phyloP scores from a whole-genome alignment of 2,113 vertebrate genomes.

The Tyrannus savana region DNA sequence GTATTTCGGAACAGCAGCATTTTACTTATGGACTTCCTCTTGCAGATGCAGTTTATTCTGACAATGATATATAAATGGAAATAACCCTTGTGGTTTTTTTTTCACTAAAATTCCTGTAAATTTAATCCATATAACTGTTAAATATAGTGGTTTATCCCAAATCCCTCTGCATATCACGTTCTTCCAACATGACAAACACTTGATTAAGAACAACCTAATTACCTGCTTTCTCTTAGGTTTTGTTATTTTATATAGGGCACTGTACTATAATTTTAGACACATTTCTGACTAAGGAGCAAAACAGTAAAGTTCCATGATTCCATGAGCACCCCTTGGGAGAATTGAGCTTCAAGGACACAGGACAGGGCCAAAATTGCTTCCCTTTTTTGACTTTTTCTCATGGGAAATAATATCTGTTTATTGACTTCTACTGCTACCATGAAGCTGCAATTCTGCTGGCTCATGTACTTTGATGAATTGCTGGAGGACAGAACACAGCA shows the following conservation, averaged over 20 bases:
- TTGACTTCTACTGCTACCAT: not conserved
- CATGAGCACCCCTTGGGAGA: not conserved
- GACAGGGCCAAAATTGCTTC: not conserved
- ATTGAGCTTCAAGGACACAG: accelerated
- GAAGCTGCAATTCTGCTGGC: not conserved
- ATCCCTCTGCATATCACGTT: not conserved
- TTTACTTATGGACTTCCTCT: not conserved
- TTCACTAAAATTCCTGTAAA: not conserved
- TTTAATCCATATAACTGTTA: not conserved
- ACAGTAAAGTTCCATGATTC: not conserved
- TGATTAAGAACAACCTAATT: not conserved
- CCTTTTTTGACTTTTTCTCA: not conserved
- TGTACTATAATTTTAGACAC: not conserved
- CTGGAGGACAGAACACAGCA: not conserved
- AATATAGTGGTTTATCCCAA: not conserved
- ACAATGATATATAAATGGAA: not conserved
- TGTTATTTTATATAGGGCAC: not conserved
- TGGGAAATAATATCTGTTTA: not conserved
- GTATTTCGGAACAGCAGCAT: not conserved
- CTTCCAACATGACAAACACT: not conserved
- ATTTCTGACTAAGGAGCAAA: not conserved
- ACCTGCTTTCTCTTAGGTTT: not conserved
- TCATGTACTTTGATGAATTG: not conserved
- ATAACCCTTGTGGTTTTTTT: not conserved
- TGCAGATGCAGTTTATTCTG: not conserved